These are phyloP conservation scores for Eulemur coronatus DNA, from an alignment of 2,797 vertebrate species.

Conservation along the genomic window DNA sequence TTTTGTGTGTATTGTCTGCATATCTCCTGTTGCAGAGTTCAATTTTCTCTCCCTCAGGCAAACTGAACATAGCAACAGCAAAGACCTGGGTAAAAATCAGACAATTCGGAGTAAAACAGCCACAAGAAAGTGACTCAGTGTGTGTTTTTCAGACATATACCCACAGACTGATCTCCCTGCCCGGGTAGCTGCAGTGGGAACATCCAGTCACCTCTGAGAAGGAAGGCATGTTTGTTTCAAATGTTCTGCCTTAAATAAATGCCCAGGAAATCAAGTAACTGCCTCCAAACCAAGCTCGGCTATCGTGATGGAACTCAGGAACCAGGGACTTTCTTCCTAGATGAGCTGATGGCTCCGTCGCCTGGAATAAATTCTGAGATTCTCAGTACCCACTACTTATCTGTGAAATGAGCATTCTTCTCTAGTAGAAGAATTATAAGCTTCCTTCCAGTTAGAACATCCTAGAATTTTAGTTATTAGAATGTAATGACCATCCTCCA, in stretches of 20 bases:
- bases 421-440: background rate
- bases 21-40: conserved; percentile 36
- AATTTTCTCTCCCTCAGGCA: conserved; percentile 46
- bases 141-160: background rate
- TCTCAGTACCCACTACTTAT: background rate
- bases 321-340: background rate
- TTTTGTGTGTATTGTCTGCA: background rate
- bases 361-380: background rate
- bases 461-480: conserved; percentile 30
- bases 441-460: background rate
- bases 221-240: background rate
- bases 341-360: background rate
- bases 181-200: background rate
- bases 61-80: background rate
- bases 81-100: background rate
- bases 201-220: background rate
- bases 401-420: conserved; percentile 1
- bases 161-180: background rate
- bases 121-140: background rate
- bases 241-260: conserved; percentile 20
- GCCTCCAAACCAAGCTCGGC: background rate
- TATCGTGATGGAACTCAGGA: background rate
- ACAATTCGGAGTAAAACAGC: background rate
- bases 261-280: background rate
- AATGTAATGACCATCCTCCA: conserved; percentile 21